Conservation (phyloP, 2,113 vertebrate species). For the Neolamprologus kungweensis region DNA sequence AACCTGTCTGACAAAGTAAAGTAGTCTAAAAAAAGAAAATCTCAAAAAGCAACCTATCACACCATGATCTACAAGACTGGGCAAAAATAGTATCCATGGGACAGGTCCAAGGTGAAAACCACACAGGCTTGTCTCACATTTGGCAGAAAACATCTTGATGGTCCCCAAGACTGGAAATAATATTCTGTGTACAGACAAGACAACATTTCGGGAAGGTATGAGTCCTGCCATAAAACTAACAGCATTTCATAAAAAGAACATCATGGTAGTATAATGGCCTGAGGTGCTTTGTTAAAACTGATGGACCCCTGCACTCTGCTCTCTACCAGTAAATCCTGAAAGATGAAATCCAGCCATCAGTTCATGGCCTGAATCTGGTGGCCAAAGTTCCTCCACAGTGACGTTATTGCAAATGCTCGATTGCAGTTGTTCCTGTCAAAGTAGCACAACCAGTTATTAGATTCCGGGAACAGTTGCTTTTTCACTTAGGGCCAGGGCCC, state of each 20-base stretch:
- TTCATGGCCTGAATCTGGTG: background rate
- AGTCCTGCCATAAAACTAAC: background rate
- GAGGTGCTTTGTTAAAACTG: background rate
- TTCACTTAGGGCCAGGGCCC: background rate
- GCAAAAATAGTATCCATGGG: background rate
- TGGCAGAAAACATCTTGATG: background rate
- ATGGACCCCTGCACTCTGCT: background rate
- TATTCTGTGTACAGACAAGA: background rate
- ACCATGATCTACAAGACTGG: rapidly evolving
- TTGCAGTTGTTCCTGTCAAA: background rate
- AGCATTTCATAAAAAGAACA: background rate
- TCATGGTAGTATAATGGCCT: background rate
- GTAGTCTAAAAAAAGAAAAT: background rate
- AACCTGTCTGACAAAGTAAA: background rate
- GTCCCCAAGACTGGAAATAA: background rate
- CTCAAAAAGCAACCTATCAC: background rate
- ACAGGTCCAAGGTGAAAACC: background rate
- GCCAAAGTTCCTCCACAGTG: background rate
- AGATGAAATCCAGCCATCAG: background rate
- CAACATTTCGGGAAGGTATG: rapidly evolving
- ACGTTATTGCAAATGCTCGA: rapidly evolving
- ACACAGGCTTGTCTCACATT: background rate
- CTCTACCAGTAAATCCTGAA: background rate
- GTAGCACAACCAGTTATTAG: background rate
- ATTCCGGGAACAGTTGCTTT: background rate